A percentile compares a stretch with the other conserved stretches of the same genome.
These are phyloP conservation scores for Rostratula benghalensis DNA, from an alignment of 2,113 vertebrate genomes.

Conservation along the genomic window DNA sequence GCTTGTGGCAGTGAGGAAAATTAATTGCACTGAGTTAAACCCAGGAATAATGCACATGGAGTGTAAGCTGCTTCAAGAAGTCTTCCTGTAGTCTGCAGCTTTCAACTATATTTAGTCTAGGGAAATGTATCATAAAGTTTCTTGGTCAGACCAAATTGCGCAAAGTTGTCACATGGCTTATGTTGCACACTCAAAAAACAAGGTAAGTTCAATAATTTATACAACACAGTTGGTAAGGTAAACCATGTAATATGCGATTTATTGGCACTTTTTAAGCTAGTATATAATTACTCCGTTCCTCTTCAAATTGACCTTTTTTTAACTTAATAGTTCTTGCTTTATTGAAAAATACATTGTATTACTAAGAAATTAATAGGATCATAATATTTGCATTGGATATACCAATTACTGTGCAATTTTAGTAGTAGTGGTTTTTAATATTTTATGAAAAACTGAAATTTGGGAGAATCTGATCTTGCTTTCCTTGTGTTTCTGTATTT, in stretches of 20 bases:
- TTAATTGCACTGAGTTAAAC: neutral
- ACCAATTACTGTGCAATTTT: neutral
- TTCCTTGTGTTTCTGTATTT: neutral
- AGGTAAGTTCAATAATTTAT: neutral
- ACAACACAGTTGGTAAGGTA: neutral
- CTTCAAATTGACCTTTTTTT: neutral
- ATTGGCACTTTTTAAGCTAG: neutral
- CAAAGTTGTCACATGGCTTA: neutral
- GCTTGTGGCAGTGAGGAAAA: neutral
- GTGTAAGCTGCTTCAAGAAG: neutral
- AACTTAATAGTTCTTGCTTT: neutral
- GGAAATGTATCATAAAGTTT: neutral
- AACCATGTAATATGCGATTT: neutral
- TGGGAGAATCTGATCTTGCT: neutral
- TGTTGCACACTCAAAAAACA: neutral
- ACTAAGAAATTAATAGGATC: neutral
- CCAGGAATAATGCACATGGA: neutral
- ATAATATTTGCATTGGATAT: neutral
- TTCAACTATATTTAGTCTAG: neutral
- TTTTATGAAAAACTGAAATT: neutral
- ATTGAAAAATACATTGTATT: neutral
- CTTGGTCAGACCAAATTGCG: neutral
- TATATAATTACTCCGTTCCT: neutral
- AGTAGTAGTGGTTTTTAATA: neutral
- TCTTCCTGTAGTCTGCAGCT: neutral